These are phyloP conservation scores for Rhabdomys pumilio DNA, from an alignment of 2,797 vertebrate species.

Conservation along the genomic window DNA sequence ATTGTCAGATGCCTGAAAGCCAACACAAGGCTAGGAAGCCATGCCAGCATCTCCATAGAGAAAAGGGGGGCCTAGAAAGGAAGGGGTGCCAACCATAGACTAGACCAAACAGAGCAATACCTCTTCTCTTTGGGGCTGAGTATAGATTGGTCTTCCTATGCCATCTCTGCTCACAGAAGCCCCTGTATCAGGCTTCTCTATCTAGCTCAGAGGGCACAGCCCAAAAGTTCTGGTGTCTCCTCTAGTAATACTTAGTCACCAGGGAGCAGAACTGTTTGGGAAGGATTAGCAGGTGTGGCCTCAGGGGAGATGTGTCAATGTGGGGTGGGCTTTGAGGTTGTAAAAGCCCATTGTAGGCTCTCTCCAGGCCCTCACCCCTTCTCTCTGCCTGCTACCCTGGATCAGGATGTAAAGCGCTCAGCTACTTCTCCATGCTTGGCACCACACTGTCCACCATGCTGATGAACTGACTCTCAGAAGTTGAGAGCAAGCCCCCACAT, in stretches of 20 bases:
- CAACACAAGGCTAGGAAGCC: background rate
- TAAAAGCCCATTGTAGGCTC: background rate
- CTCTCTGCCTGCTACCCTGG: background rate
- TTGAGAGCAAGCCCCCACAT: too few relatives aligned
- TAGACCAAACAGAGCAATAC: background rate
- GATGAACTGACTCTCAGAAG: background rate
- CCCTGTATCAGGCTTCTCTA: background rate
- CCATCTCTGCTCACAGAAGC: background rate
- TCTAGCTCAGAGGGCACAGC: background rate
- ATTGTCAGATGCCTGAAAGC: background rate
- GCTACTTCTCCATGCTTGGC: background rate
- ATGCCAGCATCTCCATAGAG: background rate
- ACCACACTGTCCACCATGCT: background rate
- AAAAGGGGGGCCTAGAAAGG: background rate
- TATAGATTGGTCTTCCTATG: background rate
- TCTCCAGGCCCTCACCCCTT: background rate
- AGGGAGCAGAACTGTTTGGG: background rate
- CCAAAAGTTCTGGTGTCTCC: background rate
- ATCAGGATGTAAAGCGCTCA: background rate
- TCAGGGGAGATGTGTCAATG: background rate
- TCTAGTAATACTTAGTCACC: background rate
- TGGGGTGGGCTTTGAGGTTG: background rate
- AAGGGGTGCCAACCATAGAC: background rate
- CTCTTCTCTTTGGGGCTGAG: background rate
- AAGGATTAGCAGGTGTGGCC: background rate